Conservation (phyloP, 2,113 vertebrate genomes). For the Shinisaurus crocodilurus region DNA sequence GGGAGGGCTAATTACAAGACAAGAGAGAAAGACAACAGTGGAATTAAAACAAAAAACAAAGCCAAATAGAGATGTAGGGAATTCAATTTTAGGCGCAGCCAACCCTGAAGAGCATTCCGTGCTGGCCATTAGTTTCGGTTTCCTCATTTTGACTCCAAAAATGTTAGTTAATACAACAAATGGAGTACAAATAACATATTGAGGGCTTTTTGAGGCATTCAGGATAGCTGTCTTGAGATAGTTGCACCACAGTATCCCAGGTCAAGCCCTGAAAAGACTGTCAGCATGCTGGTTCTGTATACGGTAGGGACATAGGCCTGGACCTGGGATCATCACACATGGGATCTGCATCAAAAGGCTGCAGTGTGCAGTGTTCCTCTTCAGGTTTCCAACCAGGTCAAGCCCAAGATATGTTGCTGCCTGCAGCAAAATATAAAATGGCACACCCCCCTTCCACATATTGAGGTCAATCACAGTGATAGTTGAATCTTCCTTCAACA, state of each 20-base stretch:
- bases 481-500: no score
- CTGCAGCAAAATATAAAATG: no score
- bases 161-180: conserved; percentile 41
- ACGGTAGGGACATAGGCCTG: no score
- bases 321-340: no score
- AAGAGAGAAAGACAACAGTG: not conserved
- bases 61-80: not conserved
- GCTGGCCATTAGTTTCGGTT: conserved; percentile 26
- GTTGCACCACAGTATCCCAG: not conserved
- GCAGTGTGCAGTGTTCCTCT: no score
- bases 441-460: no score
- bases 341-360: no score
- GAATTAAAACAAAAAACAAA: not conserved
- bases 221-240: not conserved
- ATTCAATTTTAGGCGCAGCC: conserved; percentile 60
- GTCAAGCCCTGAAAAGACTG: not conserved
- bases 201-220: not conserved
- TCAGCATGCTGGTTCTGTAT: no score
- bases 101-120: conserved; percentile 51
- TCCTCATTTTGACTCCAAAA: conserved; percentile 53
- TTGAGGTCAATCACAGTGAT: no score
- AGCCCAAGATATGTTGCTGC: no score
- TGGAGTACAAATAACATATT: not conserved
- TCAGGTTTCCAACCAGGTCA: no score
- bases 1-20: conserved; percentile 59